These are phyloP conservation scores for Indicator indicator DNA, from an alignment of 2,113 vertebrate species.

Conservation along the genomic window DNA sequence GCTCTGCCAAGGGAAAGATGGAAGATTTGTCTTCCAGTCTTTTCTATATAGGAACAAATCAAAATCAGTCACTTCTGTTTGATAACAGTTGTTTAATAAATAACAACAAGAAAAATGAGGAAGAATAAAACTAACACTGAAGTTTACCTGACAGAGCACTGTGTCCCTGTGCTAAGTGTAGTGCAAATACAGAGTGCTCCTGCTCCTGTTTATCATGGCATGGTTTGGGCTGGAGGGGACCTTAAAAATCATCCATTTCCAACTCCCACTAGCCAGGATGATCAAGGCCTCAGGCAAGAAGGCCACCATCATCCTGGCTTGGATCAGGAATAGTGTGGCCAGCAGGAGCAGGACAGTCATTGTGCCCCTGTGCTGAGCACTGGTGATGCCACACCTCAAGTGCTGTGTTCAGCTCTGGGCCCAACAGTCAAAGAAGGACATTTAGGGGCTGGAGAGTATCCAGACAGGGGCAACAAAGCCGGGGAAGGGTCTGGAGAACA, in stretches of 20 bases:
- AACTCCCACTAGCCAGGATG: too few relatives aligned
- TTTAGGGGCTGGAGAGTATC: too few relatives aligned
- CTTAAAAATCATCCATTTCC: neutral
- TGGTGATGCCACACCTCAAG: too few relatives aligned
- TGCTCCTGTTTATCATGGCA: neutral
- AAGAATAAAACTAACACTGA: neutral
- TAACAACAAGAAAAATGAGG: neutral
- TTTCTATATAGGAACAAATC: neutral
- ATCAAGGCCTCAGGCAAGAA: too few relatives aligned
- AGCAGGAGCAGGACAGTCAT: too few relatives aligned
- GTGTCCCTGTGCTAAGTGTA: neutral
- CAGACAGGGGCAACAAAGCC: too few relatives aligned
- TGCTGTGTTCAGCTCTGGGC: too few relatives aligned
- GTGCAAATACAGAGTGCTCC: neutral
- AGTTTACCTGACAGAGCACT: neutral
- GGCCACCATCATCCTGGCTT: too few relatives aligned
- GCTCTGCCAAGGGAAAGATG: neutral
- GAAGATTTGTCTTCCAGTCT: neutral
- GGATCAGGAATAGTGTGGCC: too few relatives aligned
- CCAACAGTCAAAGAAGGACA: too few relatives aligned
- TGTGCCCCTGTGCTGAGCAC: too few relatives aligned
- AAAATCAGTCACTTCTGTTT: neutral
- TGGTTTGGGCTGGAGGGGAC: neutral
- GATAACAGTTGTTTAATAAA: neutral
- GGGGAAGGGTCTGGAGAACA: too few relatives aligned